Conservation (phyloP, 1,140 invertebrate genomes). For the Anagrus nilaparvatae region DNA sequence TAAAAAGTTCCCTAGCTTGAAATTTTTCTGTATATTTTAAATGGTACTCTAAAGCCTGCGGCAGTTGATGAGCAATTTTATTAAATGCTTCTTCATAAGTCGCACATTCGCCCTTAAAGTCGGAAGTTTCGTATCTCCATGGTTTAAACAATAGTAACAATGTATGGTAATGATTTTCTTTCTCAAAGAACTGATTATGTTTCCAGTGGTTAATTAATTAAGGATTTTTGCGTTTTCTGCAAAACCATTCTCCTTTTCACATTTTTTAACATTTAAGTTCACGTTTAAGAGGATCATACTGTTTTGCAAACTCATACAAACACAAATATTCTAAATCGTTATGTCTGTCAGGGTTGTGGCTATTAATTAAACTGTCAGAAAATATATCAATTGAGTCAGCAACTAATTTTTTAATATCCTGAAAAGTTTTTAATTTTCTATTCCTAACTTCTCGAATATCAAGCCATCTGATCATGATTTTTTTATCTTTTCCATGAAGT, state of each 20-base stretch:
- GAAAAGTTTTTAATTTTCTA: slow-evolving; percentile 22
- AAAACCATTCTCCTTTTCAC: slow-evolving; percentile 10
- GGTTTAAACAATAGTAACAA: slow-evolving; percentile 19
- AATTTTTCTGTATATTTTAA: no score
- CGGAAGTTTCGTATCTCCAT: slow-evolving; percentile 16
- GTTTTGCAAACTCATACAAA: slow-evolving; percentile 19
- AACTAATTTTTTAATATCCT: slow-evolving; percentile 21
- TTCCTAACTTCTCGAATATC: slow-evolving; percentile 25
- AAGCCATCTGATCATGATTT: slow-evolving; percentile 30
- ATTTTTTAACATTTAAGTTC: slow-evolving; percentile 14
- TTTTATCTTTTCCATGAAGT: slow-evolving; percentile 26
- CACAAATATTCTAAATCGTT: slow-evolving; percentile 12
- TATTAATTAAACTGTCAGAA: slow-evolving; percentile 21
- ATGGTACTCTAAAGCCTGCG: no score
- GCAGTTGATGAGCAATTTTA: no score
- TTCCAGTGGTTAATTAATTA: slow-evolving; percentile 21
- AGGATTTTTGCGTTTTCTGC: slow-evolving; percentile 15
- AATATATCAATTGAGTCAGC: slow-evolving; percentile 21
- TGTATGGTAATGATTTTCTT: slow-evolving; percentile 16
- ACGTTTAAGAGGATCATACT: slow-evolving; percentile 15
- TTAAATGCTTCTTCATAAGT: slow-evolving; percentile 17
- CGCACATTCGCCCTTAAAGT: slow-evolving; percentile 12
- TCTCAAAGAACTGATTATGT: slow-evolving; percentile 16
- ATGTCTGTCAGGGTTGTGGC: slow-evolving; percentile 22
- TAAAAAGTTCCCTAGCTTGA: no score